Conservation (phyloP, 2,888 invertebrate species). For the Agrotis clavis region DNA sequence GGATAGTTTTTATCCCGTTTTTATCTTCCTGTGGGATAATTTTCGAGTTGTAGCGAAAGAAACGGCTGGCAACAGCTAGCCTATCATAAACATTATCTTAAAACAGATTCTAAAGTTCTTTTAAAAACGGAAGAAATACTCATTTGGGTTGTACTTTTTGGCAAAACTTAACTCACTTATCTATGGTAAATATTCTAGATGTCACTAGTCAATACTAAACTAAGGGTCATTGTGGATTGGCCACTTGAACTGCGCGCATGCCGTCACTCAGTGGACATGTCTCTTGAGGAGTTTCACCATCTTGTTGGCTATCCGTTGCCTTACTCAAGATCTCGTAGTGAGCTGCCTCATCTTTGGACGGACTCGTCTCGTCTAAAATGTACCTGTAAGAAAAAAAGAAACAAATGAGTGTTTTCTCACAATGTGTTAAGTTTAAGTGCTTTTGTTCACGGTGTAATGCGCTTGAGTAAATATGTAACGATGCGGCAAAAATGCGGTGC, state of each 20-base stretch:
- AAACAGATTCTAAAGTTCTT: background rate
- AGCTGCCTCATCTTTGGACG: conserved; percentile 88
- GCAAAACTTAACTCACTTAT: background rate
- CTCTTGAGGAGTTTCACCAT: conserved; percentile 42
- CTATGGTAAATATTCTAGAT: conserved; percentile 1
- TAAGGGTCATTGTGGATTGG: conserved; percentile 47
- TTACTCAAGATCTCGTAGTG: conserved; percentile 92
- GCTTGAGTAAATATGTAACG: background rate
- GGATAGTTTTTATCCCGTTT: too few relatives aligned
- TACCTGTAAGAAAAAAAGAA: conserved; percentile 84
- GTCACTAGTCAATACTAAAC: conserved; percentile 1
- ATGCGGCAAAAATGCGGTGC: too few relatives aligned
- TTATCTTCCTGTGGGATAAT: too few relatives aligned
- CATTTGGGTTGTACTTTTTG: background rate
- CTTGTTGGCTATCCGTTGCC: conserved; percentile 62
- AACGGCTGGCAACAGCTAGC: too few relatives aligned
- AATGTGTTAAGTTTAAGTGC: background rate
- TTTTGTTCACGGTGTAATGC: background rate
- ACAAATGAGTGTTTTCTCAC: background rate
- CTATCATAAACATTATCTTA: too few relatives aligned
- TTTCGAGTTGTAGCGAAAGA: too few relatives aligned
- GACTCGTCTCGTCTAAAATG: conserved; percentile 92
- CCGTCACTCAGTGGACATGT: conserved; percentile 67
- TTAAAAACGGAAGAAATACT: background rate
- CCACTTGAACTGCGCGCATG: conserved; percentile 69